These are phyloP conservation scores for Planiliza haematocheilus DNA, from an alignment of 2,113 vertebrate species.

Conservation along the genomic window DNA sequence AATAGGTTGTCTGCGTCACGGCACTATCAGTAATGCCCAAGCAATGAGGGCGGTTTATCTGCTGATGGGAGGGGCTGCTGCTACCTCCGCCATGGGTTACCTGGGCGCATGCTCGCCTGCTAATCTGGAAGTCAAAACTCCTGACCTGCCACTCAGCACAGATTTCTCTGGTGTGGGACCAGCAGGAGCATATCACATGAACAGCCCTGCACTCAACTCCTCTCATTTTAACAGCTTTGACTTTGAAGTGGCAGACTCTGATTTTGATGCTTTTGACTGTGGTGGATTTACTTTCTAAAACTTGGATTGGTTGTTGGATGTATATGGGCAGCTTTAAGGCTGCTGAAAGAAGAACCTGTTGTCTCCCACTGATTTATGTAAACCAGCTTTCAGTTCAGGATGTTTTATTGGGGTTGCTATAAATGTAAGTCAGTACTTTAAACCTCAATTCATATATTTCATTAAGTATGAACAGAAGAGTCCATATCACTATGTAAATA, in stretches of 20 bases:
- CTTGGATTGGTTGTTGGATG: background rate
- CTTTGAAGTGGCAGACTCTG: conserved; percentile 83
- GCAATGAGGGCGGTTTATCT: conserved; percentile 83
- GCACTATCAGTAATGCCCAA: conserved; percentile 76
- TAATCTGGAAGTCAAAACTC: conserved; percentile 65
- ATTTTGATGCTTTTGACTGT: conserved; percentile 86
- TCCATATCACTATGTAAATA: too few relatives aligned
- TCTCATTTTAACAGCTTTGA: conserved; percentile 83
- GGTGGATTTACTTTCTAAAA: conserved; percentile 84
- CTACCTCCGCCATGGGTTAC: conserved; percentile 84
- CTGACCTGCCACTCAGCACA: conserved; percentile 70
- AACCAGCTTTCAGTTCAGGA: too few relatives aligned
- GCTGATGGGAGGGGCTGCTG: conserved; percentile 86
- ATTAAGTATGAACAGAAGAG: too few relatives aligned
- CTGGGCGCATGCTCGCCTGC: conserved; percentile 77
- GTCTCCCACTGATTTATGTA: too few relatives aligned
- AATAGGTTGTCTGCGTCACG: conserved; percentile 83
- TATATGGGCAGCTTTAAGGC: background rate
- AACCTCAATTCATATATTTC: too few relatives aligned
- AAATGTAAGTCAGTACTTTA: too few relatives aligned
- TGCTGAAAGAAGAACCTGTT: background rate
- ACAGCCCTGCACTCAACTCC: conserved; percentile 65
- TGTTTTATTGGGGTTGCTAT: too few relatives aligned
- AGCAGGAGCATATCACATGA: conserved; percentile 70
- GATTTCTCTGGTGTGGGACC: conserved; percentile 80